Base-by-base conservation (phyloP, 2,888 invertebrate genomes). In the Ichneumoninae sp. region DNA sequence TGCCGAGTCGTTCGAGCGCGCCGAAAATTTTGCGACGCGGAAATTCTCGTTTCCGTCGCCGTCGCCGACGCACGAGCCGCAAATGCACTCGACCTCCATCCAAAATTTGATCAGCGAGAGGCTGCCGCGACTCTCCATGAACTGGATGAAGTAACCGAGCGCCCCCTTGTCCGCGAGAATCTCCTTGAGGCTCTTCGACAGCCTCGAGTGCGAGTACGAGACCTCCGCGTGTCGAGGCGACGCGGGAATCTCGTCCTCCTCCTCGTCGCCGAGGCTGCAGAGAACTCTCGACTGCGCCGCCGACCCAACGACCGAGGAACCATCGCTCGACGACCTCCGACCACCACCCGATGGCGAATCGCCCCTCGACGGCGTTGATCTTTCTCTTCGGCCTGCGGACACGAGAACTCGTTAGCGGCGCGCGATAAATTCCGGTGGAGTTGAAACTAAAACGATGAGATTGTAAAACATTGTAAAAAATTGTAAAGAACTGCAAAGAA, bases 71-170 rank as follows among this genome's bases (percentile, higher is more conserved):
- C 88, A 88, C 0, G 92, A 89, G 65, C 90, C 89, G 57, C 91
- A 90, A 13, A 97, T 96, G 88, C 95, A 95, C 90, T 97, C 96
- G 65, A 97, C 95, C 90, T 97, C 97, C 87, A 97, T 92, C 96
- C 96, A 97, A 93, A 97, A 97, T 92, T 96, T 96, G 1, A 97
- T 95, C 47, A 96, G 94, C 26, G 95, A 94, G 78, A 96, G 94
- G 77, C 96, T 95, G 81, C 96, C 96, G 87, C 96, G 95, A n/a
- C 96, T 95, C 90, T 98, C 97, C 95, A 98, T 96, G 93, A 96
- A 98, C 90, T 98, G 97, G 78, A 98, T 95, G 92, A 98, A 97
- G 94, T 97, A 97, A 68, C 96, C 96, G 36, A 98, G 94, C 79
- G 97, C 97, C 92, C 96, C 96, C 92, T 97, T 97, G 93, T 98